These are phyloP conservation scores for Anthoscopus minutus DNA, from an alignment of 2,113 vertebrate genomes.

Conservation along the genomic window DNA sequence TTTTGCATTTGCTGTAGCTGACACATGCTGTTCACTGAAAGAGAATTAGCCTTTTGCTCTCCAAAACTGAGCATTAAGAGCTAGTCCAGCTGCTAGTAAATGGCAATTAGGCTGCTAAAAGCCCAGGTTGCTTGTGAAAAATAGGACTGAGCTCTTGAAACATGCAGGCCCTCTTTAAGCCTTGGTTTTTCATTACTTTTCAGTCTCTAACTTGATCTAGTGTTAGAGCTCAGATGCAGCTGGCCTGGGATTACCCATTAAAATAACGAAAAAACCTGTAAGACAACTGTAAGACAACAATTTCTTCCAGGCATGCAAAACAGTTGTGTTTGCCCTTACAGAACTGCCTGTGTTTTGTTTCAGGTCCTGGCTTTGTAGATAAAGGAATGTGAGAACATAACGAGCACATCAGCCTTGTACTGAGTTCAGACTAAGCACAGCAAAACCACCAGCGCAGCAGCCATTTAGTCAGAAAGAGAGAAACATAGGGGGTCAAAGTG, in stretches of 20 bases:
- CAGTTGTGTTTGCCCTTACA: neutral
- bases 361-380: neutral
- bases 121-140: neutral
- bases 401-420: neutral
- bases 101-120: neutral
- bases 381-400: neutral
- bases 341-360: neutral
- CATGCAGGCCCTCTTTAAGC: neutral
- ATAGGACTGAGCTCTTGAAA: neutral
- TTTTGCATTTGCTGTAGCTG: neutral
- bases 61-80: neutral
- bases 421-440: neutral
- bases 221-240: neutral
- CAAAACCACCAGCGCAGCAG: neutral
- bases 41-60: neutral
- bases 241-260: neutral
- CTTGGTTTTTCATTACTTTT: neutral
- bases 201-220: neutral
- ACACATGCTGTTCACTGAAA: neutral
- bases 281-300: neutral
- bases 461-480: neutral
- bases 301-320: neutral
- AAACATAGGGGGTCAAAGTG: neutral
- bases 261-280: neutral
- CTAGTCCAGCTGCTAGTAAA: neutral